Evolutionary conservation across 1,140 invertebrate species (phyloP), one percentile per base, ranked within the genome.

Genomic region (Anadara kagoshimensis): DNA sequence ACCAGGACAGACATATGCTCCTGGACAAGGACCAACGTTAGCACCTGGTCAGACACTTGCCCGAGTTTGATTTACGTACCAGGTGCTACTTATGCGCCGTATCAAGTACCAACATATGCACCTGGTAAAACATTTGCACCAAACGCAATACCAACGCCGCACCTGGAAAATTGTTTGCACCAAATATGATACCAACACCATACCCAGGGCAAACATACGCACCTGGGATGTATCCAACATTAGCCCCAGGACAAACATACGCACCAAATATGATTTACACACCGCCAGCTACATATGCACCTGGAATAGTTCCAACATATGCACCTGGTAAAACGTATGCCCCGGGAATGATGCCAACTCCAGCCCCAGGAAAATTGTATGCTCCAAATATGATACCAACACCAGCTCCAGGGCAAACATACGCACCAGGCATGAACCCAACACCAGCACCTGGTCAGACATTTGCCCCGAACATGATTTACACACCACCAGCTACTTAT

Each of bases 91-190:
- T 59, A 59, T 41, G 67, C 58, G 5, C 77, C 73, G 47, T 58
- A 66, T 7, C 45, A 66, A 41, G 47, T 54, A 26, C 71, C 73
- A 41, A 78, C 76, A 18, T 72, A 71, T 65, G 71, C 75, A 0
- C 80, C 80, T 29, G 76, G 76, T 4, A 24, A 71, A 4, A 81
- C 80, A 47, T 77, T 75, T 65, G 70, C 78, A 24, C 72, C 77
- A 20, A 58, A 70, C 29, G 29, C 29, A 36, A 36, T 36, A 3
- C 29, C 29, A 36, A 36, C 29, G 7, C 29, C 29, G 61, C 67
- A 54, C 75, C 74, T 63, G 71, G 72, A 20, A 24, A 61, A 45
- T 79, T 77, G 24, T 71, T 45, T 26, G 66, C 54, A 49, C 72
- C 58, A 36, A 36, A 36, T 36, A 36, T 36, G 29, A 36, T 36